Evolutionary conservation across 1,140 invertebrate species (phyloP).

Genomic region (Sinonovacula constricta): DNA sequence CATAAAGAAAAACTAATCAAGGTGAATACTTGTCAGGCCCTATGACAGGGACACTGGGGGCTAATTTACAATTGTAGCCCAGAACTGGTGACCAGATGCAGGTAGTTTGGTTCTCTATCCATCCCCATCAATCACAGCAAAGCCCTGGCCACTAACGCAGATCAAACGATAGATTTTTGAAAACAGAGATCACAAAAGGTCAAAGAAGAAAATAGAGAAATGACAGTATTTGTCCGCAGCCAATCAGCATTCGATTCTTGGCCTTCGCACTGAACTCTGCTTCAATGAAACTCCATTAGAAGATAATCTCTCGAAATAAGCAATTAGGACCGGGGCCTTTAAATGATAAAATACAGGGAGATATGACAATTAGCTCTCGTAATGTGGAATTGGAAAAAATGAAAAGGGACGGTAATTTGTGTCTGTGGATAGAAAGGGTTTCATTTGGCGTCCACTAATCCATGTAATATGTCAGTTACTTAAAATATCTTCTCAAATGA

Average conservation of each 20-base stretch:
- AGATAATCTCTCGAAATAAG: neutral
- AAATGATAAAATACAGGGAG: too few relatives aligned
- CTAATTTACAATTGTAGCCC: too few relatives aligned
- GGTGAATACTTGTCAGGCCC: conserved; percentile 28
- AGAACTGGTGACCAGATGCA: conserved; percentile 18
- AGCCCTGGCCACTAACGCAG: neutral
- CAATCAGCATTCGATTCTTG: too few relatives aligned
- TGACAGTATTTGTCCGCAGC: neutral
- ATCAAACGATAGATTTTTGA: conserved; percentile 15
- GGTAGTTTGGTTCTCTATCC: conserved; percentile 12
- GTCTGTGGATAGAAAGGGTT: too few relatives aligned
- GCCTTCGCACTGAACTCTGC: too few relatives aligned
- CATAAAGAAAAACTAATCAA: conserved; percentile 32
- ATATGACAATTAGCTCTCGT: too few relatives aligned
- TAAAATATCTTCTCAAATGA: too few relatives aligned
- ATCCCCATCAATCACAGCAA: conserved; percentile 1
- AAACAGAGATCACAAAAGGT: neutral
- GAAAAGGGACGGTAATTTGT: too few relatives aligned
- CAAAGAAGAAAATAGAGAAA: neutral
- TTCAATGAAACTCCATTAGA: neutral
- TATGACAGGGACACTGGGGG: too few relatives aligned
- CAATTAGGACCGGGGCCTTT: neutral
- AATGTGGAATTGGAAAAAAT: too few relatives aligned
- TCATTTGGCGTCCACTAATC: too few relatives aligned
- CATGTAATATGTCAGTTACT: too few relatives aligned